These are phyloP conservation scores for Tenthredo livida DNA, from an alignment of 2,888 invertebrate genomes.

Conservation along the genomic window DNA sequence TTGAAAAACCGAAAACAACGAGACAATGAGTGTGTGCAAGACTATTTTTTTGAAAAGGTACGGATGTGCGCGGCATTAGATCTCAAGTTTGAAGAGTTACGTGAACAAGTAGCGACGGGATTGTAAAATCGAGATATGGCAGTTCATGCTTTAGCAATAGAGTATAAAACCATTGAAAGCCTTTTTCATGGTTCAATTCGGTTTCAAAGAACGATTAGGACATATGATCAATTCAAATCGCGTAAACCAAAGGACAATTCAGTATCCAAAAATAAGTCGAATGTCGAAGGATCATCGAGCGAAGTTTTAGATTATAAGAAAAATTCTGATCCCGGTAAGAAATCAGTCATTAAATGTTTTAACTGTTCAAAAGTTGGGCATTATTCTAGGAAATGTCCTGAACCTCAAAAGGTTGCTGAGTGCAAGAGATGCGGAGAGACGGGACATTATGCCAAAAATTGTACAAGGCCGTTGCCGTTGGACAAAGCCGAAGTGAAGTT, in stretches of 20 bases:
- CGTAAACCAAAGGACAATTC: not conserved
- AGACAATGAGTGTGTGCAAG: not conserved
- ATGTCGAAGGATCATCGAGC: not conserved
- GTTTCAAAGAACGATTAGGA: not conserved
- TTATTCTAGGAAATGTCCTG: conserved; percentile 13
- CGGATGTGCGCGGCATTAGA: not conserved
- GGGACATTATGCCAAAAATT: conserved; percentile 32
- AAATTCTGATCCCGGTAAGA: not conserved
- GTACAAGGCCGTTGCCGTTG: not conserved
- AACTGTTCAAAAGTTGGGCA: conserved; percentile 3
- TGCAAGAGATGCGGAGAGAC: conserved; percentile 16
- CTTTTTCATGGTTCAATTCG: not conserved
- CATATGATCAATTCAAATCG: not conserved
- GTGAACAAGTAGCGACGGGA: not conserved
- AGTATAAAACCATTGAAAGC: not conserved
- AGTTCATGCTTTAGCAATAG: not conserved
- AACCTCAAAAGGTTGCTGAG: not conserved
- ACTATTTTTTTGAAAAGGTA: not conserved
- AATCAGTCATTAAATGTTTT: not conserved
- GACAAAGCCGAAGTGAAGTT: not conserved
- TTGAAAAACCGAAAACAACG: not conserved
- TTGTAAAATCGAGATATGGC: not conserved
- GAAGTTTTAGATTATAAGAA: not conserved
- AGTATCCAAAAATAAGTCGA: not conserved
- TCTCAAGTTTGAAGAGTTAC: not conserved